phyloP scores from a whole-genome alignment of 2,113 vertebrate genomes.

The Chiloscyllium plagiosum region DNA sequence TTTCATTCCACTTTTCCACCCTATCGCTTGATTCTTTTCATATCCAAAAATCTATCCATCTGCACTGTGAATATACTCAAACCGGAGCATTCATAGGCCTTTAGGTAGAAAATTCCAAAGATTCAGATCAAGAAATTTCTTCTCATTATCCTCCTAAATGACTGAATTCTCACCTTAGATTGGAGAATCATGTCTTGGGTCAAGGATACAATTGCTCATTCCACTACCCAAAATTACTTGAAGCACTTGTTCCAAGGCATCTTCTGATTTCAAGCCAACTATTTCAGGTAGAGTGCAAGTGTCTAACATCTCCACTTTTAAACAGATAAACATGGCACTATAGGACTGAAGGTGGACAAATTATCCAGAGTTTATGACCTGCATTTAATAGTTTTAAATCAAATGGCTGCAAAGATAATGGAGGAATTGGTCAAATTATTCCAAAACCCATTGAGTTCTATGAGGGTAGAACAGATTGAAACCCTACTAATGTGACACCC shows the following conservation, averaged over 20 bases:
- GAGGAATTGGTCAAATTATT: too few species aligned
- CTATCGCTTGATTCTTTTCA: neutral
- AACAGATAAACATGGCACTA: too few species aligned
- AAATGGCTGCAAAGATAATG: too few species aligned
- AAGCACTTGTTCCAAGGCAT: neutral
- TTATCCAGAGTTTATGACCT: too few species aligned
- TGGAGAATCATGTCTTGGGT: too few species aligned
- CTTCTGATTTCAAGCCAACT: neutral
- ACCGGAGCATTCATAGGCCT: neutral
- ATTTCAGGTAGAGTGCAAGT: neutral
- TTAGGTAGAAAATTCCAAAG: neutral
- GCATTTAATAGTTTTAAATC: too few species aligned
- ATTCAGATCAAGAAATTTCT: neutral
- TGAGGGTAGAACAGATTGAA: too few species aligned
- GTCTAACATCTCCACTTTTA: neutral
- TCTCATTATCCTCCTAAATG: neutral
- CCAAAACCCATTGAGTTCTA: too few species aligned
- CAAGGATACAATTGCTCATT: too few species aligned
- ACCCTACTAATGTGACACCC: too few species aligned
- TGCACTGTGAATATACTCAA: neutral
- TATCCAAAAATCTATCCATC: too few species aligned
- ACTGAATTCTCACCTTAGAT: neutral
- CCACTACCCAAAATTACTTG: neutral
- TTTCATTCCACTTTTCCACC: neutral
- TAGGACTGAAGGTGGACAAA: too few species aligned